Percentiles rank a stretch among this genome's conserved stretches.
Conservation (phyloP, 2,797 vertebrate species). For the Austrolebias charrua region DNA sequence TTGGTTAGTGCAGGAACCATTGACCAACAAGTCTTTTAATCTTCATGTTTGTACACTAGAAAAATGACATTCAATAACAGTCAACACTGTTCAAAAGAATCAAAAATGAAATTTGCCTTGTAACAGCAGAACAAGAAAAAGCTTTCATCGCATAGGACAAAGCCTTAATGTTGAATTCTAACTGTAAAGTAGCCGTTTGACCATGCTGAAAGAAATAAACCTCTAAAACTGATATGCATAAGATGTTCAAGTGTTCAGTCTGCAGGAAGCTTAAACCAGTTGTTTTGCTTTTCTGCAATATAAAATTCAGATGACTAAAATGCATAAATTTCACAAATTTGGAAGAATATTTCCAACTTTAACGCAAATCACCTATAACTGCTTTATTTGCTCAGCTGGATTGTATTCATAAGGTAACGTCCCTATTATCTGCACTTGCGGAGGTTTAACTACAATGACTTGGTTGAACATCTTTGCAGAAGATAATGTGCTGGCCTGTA, state of each 20-base stretch:
- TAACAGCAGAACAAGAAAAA: neutral
- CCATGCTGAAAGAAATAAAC: conserved; percentile 7
- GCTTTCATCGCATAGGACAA: neutral
- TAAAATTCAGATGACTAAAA: conserved; percentile 38
- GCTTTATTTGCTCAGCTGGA: conserved; percentile 40
- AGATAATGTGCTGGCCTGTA: conserved; percentile 47
- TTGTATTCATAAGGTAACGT: conserved; percentile 34
- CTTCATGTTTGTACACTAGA: neutral
- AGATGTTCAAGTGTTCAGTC: conserved; percentile 46
- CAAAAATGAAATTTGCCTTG: neutral
- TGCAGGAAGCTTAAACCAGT: conserved; percentile 28
- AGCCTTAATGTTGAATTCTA: conserved; percentile 2
- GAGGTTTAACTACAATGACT: conserved; percentile 34
- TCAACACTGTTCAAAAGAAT: conserved; percentile 7
- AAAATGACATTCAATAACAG: no score
- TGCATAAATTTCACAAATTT: conserved; percentile 15
- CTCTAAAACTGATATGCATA: conserved; percentile 20
- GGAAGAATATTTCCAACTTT: conserved; percentile 14
- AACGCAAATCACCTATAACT: conserved; percentile 24
- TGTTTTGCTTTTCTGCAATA: conserved; percentile 29
- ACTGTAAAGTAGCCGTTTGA: conserved; percentile 26
- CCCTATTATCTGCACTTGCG: conserved; percentile 33
- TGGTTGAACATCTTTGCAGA: conserved; percentile 49
- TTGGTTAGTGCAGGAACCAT: conserved; percentile 11
- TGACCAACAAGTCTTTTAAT: conserved; percentile 12